A percentile compares a stretch with the other conserved stretches of the same genome.
These are phyloP conservation scores for Enoplosus armatus DNA, from an alignment of 2,797 vertebrate species.

Conservation along the genomic window DNA sequence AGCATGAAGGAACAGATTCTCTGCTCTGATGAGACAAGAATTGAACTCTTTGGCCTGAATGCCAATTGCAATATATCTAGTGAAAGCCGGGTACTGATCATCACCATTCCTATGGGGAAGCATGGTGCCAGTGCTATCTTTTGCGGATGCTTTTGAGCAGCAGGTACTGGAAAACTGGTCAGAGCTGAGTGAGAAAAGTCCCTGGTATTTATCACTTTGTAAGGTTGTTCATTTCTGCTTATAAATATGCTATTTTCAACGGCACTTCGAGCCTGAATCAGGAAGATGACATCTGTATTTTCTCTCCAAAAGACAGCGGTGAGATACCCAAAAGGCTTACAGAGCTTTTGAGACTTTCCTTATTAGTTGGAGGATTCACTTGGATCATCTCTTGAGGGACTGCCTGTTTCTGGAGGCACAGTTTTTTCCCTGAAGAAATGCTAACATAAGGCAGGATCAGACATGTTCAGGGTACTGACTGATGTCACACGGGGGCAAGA, in stretches of 20 bases:
- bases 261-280: background rate
- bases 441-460: conserved; percentile 31
- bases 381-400: conserved; percentile 47
- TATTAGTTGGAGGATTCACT: conserved; percentile 53
- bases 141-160: conserved; percentile 45
- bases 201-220: conserved; percentile 8
- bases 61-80: conserved; percentile 47
- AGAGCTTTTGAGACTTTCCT: conserved; percentile 34
- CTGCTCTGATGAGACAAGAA: conserved; percentile 61
- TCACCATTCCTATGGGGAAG: conserved; percentile 30
- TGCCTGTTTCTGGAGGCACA: conserved; percentile 33
- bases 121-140: conserved; percentile 26
- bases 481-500: conserved; percentile 42
- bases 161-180: conserved; percentile 25
- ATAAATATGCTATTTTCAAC: conserved; percentile 26
- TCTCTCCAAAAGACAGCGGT: conserved; percentile 1
- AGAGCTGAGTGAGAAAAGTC: conserved; percentile 31
- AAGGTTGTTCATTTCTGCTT: conserved; percentile 7
- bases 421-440: conserved; percentile 25
- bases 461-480: conserved; percentile 39
- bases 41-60: conserved; percentile 53
- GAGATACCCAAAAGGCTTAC: conserved; percentile 9
- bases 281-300: conserved; percentile 33
- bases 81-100: conserved; percentile 51
- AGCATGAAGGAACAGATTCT: conserved; percentile 64